phyloP scores from a whole-genome alignment of 2,797 vertebrate genomes.

The Typhlichthys subterraneus region DNA sequence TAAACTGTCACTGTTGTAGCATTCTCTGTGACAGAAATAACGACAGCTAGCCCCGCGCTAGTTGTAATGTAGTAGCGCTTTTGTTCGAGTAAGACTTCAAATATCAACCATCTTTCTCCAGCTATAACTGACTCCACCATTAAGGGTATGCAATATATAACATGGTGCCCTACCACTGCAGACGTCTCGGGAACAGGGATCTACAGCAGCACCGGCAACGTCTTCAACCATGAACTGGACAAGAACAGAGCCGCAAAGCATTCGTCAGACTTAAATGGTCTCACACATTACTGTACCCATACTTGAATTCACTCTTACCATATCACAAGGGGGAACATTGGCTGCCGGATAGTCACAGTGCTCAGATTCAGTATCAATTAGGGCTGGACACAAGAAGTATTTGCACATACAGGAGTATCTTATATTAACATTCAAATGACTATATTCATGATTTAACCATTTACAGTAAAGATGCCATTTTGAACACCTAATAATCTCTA shows the following conservation, averaged over 20 bases:
- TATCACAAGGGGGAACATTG: conserved; percentile 7
- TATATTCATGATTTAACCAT: too few relatives aligned
- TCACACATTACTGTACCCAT: background rate
- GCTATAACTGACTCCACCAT: background rate
- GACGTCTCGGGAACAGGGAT: conserved; percentile 17
- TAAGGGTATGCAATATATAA: background rate
- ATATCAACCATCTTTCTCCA: too few relatives aligned
- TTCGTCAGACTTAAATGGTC: background rate
- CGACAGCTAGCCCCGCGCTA: too few relatives aligned
- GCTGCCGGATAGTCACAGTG: background rate
- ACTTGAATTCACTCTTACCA: conserved; percentile 29
- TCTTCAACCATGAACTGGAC: background rate
- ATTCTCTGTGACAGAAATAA: too few relatives aligned
- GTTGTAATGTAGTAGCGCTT: too few relatives aligned
- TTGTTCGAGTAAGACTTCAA: too few relatives aligned
- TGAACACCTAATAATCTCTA: too few relatives aligned
- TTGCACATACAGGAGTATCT: background rate
- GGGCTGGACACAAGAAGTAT: conserved; percentile 18
- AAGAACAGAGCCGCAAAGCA: conserved; percentile 10
- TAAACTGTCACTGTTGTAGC: too few relatives aligned
- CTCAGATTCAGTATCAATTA: conserved; percentile 13
- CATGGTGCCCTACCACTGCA: conserved; percentile 32
- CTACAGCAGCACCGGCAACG: background rate
- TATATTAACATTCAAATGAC: too few relatives aligned
- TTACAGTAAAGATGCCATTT: too few relatives aligned